Conservation (phyloP, 2,888 invertebrate genomes). For the Metacarcinus magister region DNA sequence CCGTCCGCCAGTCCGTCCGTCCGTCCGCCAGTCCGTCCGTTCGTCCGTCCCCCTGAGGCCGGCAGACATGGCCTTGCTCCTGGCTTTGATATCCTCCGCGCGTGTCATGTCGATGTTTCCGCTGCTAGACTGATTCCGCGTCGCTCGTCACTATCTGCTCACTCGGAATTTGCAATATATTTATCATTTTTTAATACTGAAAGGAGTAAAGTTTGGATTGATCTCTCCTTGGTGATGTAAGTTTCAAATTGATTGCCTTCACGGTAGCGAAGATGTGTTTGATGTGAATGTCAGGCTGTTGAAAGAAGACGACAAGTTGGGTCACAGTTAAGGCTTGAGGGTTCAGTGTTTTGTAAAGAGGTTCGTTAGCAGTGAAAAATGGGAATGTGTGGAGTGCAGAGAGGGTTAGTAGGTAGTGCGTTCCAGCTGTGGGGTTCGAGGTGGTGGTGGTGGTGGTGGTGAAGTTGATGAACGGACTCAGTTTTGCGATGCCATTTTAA, state of each 20-base stretch:
- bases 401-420: too few relatives aligned
- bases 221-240: background rate
- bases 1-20: too few relatives aligned
- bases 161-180: conserved; percentile 10
- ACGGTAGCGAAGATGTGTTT: background rate
- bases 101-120: conserved; percentile 26
- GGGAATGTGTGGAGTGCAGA: too few relatives aligned
- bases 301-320: background rate
- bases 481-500: too few relatives aligned
- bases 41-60: too few relatives aligned
- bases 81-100: background rate
- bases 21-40: too few relatives aligned
- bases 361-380: too few relatives aligned
- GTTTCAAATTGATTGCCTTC: background rate
- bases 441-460: too few relatives aligned
- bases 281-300: background rate
- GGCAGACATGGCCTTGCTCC: background rate
- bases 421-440: too few relatives aligned
- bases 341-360: background rate
- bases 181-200: background rate
- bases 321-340: background rate
- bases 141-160: background rate
- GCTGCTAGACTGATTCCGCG: conserved; percentile 1
- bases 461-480: too few relatives aligned
- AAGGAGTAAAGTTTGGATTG: conserved; percentile 1